Percentiles rank a stretch among this genome's conserved stretches.
Evolutionary conservation across 2,888 invertebrate genomes (phyloP).

Genomic region (Sminthurides aquaticus): DNA sequence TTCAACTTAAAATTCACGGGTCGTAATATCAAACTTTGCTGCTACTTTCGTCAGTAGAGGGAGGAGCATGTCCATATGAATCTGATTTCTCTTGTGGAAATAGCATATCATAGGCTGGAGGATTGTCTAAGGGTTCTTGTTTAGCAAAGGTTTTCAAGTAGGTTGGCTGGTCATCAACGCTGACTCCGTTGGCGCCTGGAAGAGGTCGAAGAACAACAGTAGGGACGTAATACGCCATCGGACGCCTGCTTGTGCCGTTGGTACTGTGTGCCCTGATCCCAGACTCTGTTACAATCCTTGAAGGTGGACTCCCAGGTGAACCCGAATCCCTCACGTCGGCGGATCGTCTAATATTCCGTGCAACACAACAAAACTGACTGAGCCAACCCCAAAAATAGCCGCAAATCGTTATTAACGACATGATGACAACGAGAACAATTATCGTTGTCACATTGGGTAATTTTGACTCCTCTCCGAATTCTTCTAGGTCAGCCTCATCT

Average conservation of each 20-base stretch:
- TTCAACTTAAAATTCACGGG: too few species aligned
- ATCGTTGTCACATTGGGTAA: slow-evolving; percentile 13
- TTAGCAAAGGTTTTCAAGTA: background rate
- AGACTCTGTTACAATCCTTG: background rate
- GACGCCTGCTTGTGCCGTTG: background rate
- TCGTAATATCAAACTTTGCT: too few species aligned
- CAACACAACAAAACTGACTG: slow-evolving; percentile 10
- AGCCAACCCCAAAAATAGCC: slow-evolving; percentile 20
- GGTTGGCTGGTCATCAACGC: background rate
- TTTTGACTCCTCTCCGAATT: background rate
- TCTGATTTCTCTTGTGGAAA: slow-evolving; percentile 4
- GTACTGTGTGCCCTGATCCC: too few species aligned
- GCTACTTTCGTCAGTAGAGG: too few species aligned
- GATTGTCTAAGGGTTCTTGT: background rate
- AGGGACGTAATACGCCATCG: slow-evolving; percentile 13
- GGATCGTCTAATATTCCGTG: slow-evolving; percentile 7
- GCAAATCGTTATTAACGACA: slow-evolving; percentile 13
- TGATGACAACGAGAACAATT: slow-evolving; percentile 1
- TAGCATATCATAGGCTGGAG: slow-evolving; percentile 10
- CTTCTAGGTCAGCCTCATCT: background rate
- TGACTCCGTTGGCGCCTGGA: background rate
- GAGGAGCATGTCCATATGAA: too few species aligned
- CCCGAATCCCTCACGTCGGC: background rate
- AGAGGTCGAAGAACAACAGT: slow-evolving; percentile 4
- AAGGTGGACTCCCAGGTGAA: background rate